A percentile compares a stretch with the other conserved stretches of the same genome.
Evolutionary conservation across 2,113 vertebrate genomes (phyloP).

Genomic region (Siniperca chuatsi): DNA sequence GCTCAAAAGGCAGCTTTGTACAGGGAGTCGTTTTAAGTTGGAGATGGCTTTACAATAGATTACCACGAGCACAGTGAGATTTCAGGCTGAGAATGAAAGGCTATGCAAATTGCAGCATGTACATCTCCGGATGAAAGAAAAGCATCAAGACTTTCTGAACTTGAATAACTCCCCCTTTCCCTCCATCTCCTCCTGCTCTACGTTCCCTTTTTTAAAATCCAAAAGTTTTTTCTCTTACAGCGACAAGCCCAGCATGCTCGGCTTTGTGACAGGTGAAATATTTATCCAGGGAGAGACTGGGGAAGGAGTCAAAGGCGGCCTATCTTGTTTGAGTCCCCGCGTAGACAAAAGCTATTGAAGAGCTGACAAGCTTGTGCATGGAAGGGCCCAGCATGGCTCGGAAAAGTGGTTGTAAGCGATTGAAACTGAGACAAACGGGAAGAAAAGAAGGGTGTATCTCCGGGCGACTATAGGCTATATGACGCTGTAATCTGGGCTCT

Average conservation of each 20-base stretch:
- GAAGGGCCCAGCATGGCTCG: slow-evolving; percentile 62
- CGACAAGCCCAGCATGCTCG: slow-evolving; percentile 39
- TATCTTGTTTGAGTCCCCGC: slow-evolving; percentile 62
- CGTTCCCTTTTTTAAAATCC: slow-evolving; percentile 8
- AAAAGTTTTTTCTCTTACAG: slow-evolving; percentile 34
- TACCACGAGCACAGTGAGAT: slow-evolving; percentile 55
- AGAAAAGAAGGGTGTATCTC: slow-evolving; percentile 73
- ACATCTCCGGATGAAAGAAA: slow-evolving; percentile 59
- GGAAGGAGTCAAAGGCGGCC: slow-evolving; percentile 58
- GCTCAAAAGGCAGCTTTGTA: slow-evolving; percentile 69
- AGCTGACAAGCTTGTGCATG: slow-evolving; percentile 73
- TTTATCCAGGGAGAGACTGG: slow-evolving; percentile 54
- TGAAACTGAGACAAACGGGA: slow-evolving; percentile 72
- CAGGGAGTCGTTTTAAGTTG: slow-evolving; percentile 47
- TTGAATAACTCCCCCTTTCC: slow-evolving; percentile 16
- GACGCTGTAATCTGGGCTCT: slow-evolving; percentile 77
- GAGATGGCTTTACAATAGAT: slow-evolving; percentile 69
- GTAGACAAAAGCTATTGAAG: slow-evolving; percentile 79
- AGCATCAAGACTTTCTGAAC: slow-evolving; percentile 39
- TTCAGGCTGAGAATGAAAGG: slow-evolving; percentile 54
- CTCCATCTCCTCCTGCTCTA: slow-evolving; percentile 31
- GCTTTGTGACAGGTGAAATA: slow-evolving; percentile 71
- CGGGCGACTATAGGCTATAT: slow-evolving; percentile 32
- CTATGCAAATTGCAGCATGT: slow-evolving; percentile 59
- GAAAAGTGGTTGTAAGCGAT: slow-evolving; percentile 60